Evolutionary conservation across 2,797 vertebrate genomes (phyloP), one percentile per base, ranked within the genome.

Genomic region (Knipowitschia caucasica): DNA sequence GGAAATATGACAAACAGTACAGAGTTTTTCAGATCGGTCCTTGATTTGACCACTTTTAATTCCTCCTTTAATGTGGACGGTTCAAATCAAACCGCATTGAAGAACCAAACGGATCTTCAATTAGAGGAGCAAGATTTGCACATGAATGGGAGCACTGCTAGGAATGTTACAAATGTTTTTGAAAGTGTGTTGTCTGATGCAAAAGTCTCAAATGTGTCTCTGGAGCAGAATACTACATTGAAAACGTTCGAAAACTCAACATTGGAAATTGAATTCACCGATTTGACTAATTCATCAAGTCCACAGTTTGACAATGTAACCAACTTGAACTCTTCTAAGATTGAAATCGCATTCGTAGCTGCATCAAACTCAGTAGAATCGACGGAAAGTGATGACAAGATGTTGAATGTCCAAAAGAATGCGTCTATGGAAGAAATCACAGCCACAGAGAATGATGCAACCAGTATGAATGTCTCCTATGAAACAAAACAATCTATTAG

Each of bases 391-490:
- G 4, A 11, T 11, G 4, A 4, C 9, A 18, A 47, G 4, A 5
- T 47, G 15, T 35, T n/a, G 12, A 7, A 44, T 8, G 11, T 15
- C 9, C n/a, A 59, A 43, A 75, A 80, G 12, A 52, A 71, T 24
- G 35, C 44, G 31, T 64, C 77, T 38, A 21, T 29, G 12, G 31
- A 53, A 5, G 35, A 0, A 53, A 21, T 12, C 64, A 66, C 69
- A 18, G 8, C 35, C 30, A 14, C 39, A 55, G 5, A 12, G 23
- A 36, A 14, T 0, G 7, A 20, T 17, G 45, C 58, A 7, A 82
- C 78, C 18, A 1, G 8, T 12, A 57, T 63, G 35, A 67, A 10
- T 30, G 9, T 24, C 27, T 58, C 69, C 23, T 65, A 62, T 17
- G 40, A 53, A 7, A 71, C 33, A n/a, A 24, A 43, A 43, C 14